Conservation (phyloP, 2,888 invertebrate species). For the Pandemis corylana region DNA sequence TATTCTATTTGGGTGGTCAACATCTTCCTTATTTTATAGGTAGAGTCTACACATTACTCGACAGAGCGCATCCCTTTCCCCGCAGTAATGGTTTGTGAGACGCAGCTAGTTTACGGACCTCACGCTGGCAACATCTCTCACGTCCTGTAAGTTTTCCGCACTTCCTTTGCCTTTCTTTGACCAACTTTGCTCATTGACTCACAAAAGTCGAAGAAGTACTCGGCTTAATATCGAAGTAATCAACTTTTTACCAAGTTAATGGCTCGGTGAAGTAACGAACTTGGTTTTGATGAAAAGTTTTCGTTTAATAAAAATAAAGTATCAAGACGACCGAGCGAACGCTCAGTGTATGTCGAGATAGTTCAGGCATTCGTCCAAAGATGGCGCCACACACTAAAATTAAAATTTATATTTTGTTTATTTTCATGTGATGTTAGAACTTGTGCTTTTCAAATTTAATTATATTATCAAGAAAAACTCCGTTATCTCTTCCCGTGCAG, state of each 20-base stretch:
- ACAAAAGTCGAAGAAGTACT: background rate
- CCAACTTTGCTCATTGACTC: conserved; percentile 6
- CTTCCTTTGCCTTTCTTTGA: background rate
- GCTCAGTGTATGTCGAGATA: too few relatives aligned
- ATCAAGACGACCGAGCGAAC: too few relatives aligned
- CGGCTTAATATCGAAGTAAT: background rate
- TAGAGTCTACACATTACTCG: conserved; percentile 71
- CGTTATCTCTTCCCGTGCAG: too few relatives aligned
- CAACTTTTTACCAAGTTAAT: background rate
- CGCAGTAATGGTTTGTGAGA: conserved; percentile 66
- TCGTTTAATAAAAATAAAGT: too few relatives aligned
- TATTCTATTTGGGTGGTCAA: background rate
- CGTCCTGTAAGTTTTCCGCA: conserved; percentile 64
- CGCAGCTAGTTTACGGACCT: conserved; percentile 61
- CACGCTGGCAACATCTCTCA: conserved; percentile 61
- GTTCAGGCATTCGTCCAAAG: too few relatives aligned
- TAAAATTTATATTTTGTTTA: too few relatives aligned
- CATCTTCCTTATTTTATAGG: conserved; percentile 53
- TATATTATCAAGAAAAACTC: too few relatives aligned
- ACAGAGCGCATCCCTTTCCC: conserved; percentile 67
- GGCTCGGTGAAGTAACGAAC: too few relatives aligned
- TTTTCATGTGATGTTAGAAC: too few relatives aligned
- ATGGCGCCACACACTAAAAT: too few relatives aligned
- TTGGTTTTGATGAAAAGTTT: too few relatives aligned
- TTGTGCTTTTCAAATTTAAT: too few relatives aligned